Base-by-base conservation (phyloP, 2,888 invertebrate genomes). In the Protophormia terraenovae region DNA sequence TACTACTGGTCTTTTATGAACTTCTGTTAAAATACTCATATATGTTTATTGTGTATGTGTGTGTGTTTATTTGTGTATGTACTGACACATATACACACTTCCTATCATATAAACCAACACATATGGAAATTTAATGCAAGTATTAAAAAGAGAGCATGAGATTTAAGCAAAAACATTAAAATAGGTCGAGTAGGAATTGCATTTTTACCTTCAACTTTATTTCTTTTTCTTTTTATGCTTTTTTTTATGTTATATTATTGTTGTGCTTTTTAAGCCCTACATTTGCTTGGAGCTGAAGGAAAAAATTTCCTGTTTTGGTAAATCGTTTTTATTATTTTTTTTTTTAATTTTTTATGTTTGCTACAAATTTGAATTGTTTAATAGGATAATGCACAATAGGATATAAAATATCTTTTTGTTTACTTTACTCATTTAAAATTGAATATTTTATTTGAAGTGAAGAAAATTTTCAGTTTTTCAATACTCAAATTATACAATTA, bases 131-230 rank as follows among this genome's bases (percentile, higher is more conserved):
- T 32, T 55, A 76, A 55, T n/a, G 47, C 24, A 14, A 47, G 10
- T 19, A 47, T 64, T 72, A 29, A 53, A 72, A 0, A 10, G 10
- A 0, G 22, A 50, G n/a, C n/a, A n/a, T n/a, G 29, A 24, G 32
- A 60, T 24, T 53, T 16, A 50, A 73, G n/a, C 7, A 62, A 12
- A 29, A 71, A 38, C 12, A 12, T 10, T 6, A 29, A 81, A 45
- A 82, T 64, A 62, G 82, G 82, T 82, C 76, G 62, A 53, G 45
- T 71, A 64, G 53, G 32, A 76, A 64, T 76, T 82, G 53, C 41
- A 71, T 76, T 80, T 69, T 76, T 82, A 76, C 75, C 82, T 76
- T 75, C 60, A 75, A 76, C 62, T 75, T 32, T 69, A 62, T 81
- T 72, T 79, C 41, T 45, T 72, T 72, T 35, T 10, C n/a, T 62